These are phyloP conservation scores for Epizoanthus illoricatus DNA, from an alignment of 92 coral and sea anemone genomes.

Conservation along the genomic window DNA sequence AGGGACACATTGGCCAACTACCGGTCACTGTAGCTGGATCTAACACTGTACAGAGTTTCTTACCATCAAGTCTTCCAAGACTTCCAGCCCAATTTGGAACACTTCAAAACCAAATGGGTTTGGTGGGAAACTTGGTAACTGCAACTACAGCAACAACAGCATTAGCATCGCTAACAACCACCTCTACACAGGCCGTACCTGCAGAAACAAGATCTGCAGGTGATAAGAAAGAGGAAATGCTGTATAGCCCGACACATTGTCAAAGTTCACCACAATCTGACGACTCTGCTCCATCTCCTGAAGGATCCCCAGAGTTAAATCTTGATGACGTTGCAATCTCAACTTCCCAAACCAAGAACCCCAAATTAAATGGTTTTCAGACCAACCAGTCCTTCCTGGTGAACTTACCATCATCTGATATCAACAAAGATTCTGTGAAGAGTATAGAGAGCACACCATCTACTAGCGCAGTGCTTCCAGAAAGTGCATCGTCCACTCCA, in stretches of 20 bases:
- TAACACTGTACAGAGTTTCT: background rate
- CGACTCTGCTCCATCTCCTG: slow-evolving; percentile 94
- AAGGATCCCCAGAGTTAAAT: slow-evolving; percentile 92
- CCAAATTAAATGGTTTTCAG: slow-evolving; percentile 54
- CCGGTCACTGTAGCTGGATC: slow-evolving; percentile 7
- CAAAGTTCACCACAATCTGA: slow-evolving; percentile 85
- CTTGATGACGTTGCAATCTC: slow-evolving; percentile 78
- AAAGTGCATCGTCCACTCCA: slow-evolving; percentile 10
- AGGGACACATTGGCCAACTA: slow-evolving; percentile 13
- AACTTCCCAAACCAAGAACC: slow-evolving; percentile 67
- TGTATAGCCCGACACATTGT: slow-evolving; percentile 40
- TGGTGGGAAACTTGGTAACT: slow-evolving; percentile 11
- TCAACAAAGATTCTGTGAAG: slow-evolving; percentile 12
- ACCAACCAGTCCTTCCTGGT: slow-evolving; percentile 60
- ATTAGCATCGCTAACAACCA: slow-evolving; percentile 37
- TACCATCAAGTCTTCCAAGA: slow-evolving; percentile 10
- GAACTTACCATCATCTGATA: slow-evolving; percentile 15
- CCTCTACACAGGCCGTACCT: slow-evolving; percentile 40
- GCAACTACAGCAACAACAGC: slow-evolving; percentile 11
- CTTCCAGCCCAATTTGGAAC: slow-evolving; percentile 15
- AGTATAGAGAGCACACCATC: slow-evolving; percentile 21
- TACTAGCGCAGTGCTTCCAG: slow-evolving; percentile 5
- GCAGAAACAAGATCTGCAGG: slow-evolving; percentile 44
- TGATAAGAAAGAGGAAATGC: slow-evolving; percentile 27
- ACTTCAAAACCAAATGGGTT: slow-evolving; percentile 1